Evolutionary conservation across 35 echinoderm and acorn worm species (phyloP), one percentile per base, ranked within the genome.

Genomic region (Amphiura filiformis): DNA sequence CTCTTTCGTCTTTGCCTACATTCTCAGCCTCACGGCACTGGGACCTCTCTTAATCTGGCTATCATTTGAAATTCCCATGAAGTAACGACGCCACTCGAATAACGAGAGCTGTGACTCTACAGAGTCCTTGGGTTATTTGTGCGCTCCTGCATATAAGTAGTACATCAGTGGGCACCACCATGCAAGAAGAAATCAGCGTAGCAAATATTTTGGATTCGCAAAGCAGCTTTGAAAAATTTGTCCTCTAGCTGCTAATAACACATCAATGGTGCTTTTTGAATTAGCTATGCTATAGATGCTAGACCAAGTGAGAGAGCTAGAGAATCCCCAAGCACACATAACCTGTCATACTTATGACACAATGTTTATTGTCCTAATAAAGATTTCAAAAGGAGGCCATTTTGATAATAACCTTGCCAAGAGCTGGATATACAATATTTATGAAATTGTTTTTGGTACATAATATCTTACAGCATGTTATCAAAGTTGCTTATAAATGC

Each of bases 261-360:
- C 61, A 70, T 70, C 61, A 70, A 70, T 70, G 61, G 17, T 70
- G 61, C 61, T 70, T 70, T 70, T 70, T 70, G 61, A 70, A 70
- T 70, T 70, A 70, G 61, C 26, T n/a, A n/a, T n/a, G 61, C 7
- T 30, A 11, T 70, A 18, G 26, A 70, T 5, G 61, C 15, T 70
- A 30, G 61, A 70, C 61, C 28, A 70, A 26, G 61, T 26, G 61
- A 70, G 61, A 70, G 28, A n/a, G n/a, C n/a, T n/a, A n/a, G n/a
- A 11, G 28, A 26, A 4, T 70, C 61, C 61, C 61, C 61, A n/a
- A 70, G 17, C 61, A 70, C 7, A 70, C 61, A 70, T 70, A 70
- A 70, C 61, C 61, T 23, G 61, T 70, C 61, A 70, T 70, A 52
- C 61, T 70, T 70, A 70, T n/a, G 26, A 70, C 61, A 30, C 61